phyloP scores from a whole-genome alignment of 2,797 vertebrate species.

The Arctocebus calabarensis region DNA sequence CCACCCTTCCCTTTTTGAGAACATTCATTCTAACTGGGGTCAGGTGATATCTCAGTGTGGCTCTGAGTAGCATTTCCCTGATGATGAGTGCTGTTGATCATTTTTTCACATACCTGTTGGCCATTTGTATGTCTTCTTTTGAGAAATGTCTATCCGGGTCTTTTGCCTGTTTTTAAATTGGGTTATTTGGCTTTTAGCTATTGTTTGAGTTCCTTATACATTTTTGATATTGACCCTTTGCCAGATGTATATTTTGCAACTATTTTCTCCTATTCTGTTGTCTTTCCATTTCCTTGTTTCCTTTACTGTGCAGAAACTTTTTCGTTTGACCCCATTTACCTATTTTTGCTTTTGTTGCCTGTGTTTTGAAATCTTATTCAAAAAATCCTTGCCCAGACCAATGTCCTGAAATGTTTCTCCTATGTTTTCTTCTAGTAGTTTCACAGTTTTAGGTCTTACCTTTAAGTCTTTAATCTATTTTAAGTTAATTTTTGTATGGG shows the following conservation, averaged over 20 bases:
- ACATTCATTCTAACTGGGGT: not conserved
- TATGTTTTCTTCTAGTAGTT: not conserved
- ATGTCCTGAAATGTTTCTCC: not conserved
- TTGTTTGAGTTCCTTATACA: not conserved
- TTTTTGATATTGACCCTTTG: not conserved
- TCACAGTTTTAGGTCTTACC: not conserved
- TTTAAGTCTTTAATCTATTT: not conserved
- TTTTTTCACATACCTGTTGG: not conserved
- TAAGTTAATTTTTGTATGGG: not conserved
- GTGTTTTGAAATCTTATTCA: not conserved
- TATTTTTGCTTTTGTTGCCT: not conserved
- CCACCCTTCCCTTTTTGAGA: not conserved
- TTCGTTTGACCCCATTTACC: not conserved
- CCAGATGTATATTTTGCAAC: not conserved
- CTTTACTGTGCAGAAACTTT: not conserved
- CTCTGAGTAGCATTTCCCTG: not conserved
- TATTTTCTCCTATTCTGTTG: not conserved
- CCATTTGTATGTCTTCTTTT: not conserved
- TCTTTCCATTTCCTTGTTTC: not conserved
- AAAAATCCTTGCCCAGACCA: not conserved
- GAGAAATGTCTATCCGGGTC: not conserved
- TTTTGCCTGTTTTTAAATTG: not conserved
- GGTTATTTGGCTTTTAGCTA: not conserved
- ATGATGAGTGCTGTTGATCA: not conserved
- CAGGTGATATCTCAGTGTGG: not conserved